Evolutionary conservation across 2,113 vertebrate genomes (phyloP).

Genomic region (Hypanus sabinus): DNA sequence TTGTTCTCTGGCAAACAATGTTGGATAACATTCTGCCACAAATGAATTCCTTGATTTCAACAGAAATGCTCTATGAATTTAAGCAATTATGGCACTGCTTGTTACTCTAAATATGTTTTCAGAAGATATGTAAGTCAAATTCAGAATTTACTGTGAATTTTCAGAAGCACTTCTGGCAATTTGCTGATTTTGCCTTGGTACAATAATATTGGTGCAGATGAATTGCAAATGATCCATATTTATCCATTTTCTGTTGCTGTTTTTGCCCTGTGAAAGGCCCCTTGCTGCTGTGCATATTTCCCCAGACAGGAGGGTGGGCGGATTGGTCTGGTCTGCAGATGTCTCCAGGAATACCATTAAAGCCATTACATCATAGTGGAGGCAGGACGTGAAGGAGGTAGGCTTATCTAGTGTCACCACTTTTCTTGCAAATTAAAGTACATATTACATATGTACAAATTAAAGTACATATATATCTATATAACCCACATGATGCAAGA

Average conservation of each 20-base stretch:
- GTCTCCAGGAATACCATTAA: not conserved
- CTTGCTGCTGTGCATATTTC: constrained; percentile 16
- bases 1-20: not conserved
- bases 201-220: not conserved
- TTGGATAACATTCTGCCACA: not conserved
- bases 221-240: not conserved
- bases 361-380: not conserved
- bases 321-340: constrained; percentile 24
- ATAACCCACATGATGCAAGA: not conserved
- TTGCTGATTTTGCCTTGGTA: not conserved
- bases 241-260: not conserved
- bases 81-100: not conserved
- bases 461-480: not conserved
- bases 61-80: not conserved
- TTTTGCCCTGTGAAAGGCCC: constrained; percentile 1
- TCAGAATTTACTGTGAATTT: not conserved
- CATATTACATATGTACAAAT: not conserved
- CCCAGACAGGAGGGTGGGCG: not conserved
- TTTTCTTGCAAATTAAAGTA: too few species aligned
- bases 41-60: not conserved
- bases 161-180: not conserved
- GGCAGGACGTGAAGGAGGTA: not conserved
- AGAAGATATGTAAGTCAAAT: not conserved
- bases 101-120: too few species aligned
- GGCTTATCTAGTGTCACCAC: not conserved